Evolutionary conservation across 2,888 invertebrate genomes (phyloP).

Genomic region (Lasioglossum oenotherae): DNA sequence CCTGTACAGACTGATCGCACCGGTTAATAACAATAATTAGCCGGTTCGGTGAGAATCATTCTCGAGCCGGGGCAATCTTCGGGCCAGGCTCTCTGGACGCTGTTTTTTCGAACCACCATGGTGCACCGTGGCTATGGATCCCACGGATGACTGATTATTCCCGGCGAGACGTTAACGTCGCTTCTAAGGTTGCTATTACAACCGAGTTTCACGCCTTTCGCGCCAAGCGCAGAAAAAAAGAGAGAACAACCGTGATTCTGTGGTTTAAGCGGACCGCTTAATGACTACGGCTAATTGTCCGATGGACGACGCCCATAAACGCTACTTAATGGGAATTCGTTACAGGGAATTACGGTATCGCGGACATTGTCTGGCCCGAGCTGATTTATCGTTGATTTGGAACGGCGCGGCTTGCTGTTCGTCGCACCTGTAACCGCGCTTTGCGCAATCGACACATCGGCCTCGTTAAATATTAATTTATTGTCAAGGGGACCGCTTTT

Average conservation of each 20-base stretch:
- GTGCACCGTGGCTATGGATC: conserved; percentile 9
- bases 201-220: conserved; percentile 65
- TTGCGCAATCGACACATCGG: neutral
- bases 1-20: conserved; percentile 40
- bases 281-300: conserved; percentile 62
- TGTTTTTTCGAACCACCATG: neutral
- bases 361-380: conserved; percentile 18
- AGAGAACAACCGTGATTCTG: conserved; percentile 31
- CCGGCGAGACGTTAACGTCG: conserved; percentile 46
- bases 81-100: neutral
- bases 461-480: conserved; percentile 33
- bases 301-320: conserved; percentile 53
- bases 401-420: neutral
- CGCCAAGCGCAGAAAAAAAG: conserved; percentile 20
- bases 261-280: conserved; percentile 43
- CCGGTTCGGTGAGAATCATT: conserved; percentile 49
- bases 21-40: conserved; percentile 64
- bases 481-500: neutral
- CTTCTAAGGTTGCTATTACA: conserved; percentile 56
- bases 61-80: conserved; percentile 20
- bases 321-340: conserved; percentile 48
- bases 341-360: conserved; percentile 41
- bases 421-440: conserved; percentile 7
- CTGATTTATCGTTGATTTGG: conserved; percentile 41
- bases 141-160: conserved; percentile 66